These are phyloP conservation scores for Heliconius hermathena DNA, from an alignment of 1,140 invertebrate genomes.

Conservation along the genomic window DNA sequence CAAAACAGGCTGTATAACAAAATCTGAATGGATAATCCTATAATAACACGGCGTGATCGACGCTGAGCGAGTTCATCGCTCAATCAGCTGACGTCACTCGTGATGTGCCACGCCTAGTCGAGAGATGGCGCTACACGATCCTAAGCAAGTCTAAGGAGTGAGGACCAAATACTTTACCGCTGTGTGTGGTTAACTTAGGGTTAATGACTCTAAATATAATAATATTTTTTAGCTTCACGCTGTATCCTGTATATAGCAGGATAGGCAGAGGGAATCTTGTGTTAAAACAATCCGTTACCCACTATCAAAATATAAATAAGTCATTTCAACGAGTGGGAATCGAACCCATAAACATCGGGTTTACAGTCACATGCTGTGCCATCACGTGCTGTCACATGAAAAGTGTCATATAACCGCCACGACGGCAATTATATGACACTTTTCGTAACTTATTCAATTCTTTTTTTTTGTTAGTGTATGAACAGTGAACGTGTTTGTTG, in stretches of 20 bases:
- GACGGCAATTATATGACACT: too few relatives aligned
- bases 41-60: conserved; percentile 73
- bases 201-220: conserved; percentile 24
- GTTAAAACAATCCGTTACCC: too few relatives aligned
- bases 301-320: too few relatives aligned
- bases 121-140: conserved; percentile 70
- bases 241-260: not conserved
- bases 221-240: not conserved
- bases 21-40: conserved; percentile 74
- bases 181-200: conserved; percentile 43
- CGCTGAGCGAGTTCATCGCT: conserved; percentile 70
- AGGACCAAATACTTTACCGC: conserved; percentile 33
- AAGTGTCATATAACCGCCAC: too few relatives aligned
- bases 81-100: conserved; percentile 76
- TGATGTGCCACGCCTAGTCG: conserved; percentile 67
- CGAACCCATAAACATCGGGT: too few relatives aligned
- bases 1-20: conserved; percentile 55
- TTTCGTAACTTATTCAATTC: too few relatives aligned
- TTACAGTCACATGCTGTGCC: too few relatives aligned
- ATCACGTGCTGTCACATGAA: too few relatives aligned
- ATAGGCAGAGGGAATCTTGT: too few relatives aligned
- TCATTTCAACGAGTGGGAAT: too few relatives aligned
- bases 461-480: too few relatives aligned
- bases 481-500: too few relatives aligned
- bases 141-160: not conserved